Percentiles rank a stretch among this genome's conserved stretches.
Evolutionary conservation across 2,888 invertebrate genomes (phyloP).

Genomic region (Lottia gigantea): DNA sequence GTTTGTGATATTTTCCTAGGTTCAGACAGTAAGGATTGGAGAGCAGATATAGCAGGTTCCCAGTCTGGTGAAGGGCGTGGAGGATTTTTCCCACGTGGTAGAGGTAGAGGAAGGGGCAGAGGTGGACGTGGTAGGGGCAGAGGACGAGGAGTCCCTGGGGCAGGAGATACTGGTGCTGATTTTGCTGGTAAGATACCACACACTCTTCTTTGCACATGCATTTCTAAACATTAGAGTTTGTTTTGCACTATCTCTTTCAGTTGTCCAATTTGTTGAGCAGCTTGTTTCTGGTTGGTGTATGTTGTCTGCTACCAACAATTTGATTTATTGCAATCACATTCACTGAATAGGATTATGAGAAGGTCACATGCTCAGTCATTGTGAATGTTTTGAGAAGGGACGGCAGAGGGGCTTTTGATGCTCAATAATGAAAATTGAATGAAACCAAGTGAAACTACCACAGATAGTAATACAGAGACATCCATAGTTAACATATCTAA

Average conservation of each 20-base stretch:
- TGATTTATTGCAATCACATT: background rate
- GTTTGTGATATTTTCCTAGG: background rate
- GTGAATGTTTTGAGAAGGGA: no score
- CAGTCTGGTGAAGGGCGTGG: constrained; percentile 62
- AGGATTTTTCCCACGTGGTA: constrained; percentile 45
- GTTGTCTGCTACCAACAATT: background rate
- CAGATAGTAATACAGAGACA: no score
- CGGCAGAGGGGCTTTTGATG: no score
- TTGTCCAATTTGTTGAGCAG: no score
- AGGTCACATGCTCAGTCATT: no score
- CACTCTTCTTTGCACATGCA: no score
- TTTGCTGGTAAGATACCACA: constrained; percentile 34
- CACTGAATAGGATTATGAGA: no score
- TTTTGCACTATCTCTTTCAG: no score
- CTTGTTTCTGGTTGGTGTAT: background rate
- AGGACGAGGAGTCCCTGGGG: constrained; percentile 39
- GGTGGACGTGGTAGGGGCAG: constrained; percentile 40
- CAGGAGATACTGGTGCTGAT: constrained; percentile 35
- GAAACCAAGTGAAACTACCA: no score
- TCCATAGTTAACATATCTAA: no score
- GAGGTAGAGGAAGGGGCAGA: constrained; percentile 39
- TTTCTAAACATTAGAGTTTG: no score
- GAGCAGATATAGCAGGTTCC: constrained; percentile 23
- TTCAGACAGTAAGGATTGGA: constrained; percentile 32
- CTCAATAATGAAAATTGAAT: no score